Evolutionary conservation across 1,140 invertebrate genomes (phyloP).

Genomic region (Bombus confusus): DNA sequence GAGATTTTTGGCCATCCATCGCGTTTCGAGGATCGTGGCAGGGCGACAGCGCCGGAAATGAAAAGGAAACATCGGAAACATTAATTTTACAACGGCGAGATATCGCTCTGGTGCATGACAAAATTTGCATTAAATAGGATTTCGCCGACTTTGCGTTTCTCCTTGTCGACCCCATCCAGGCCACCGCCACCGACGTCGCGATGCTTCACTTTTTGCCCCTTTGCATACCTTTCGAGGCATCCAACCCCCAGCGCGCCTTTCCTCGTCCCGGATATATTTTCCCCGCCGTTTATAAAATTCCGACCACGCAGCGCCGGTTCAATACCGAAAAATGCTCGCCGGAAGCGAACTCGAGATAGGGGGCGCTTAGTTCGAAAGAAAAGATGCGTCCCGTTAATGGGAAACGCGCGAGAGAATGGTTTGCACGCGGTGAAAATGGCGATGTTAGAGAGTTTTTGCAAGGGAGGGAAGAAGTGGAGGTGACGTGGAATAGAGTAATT

Average conservation of each 20-base stretch:
- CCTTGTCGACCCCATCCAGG: neutral
- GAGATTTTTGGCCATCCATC: conserved; percentile 49
- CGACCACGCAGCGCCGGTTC: conserved; percentile 20
- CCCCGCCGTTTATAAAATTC: conserved; percentile 51
- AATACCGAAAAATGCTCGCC: conserved; percentile 27
- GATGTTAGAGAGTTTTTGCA: neutral
- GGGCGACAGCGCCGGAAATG: conserved; percentile 55
- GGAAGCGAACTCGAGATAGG: neutral
- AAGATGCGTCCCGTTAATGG: conserved; percentile 6
- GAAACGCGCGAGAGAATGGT: neutral
- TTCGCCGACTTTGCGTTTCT: conserved; percentile 40
- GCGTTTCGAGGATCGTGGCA: conserved; percentile 29
- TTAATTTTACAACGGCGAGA: conserved; percentile 63
- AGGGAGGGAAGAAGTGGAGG: neutral
- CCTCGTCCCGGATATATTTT: conserved; percentile 21
- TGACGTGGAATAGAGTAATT: neutral
- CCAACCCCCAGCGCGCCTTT: neutral
- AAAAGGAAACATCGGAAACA: conserved; percentile 64
- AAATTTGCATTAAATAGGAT: conserved; percentile 64
- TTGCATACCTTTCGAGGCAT: conserved; percentile 30
- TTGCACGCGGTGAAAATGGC: neutral
- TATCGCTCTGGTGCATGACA: conserved; percentile 47
- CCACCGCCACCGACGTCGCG: conserved; percentile 18
- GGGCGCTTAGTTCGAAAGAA: neutral
- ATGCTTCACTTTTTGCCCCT: conserved; percentile 46